phyloP scores from a whole-genome alignment of 2,797 vertebrate species.

The Paedocypris micromegethes region DNA sequence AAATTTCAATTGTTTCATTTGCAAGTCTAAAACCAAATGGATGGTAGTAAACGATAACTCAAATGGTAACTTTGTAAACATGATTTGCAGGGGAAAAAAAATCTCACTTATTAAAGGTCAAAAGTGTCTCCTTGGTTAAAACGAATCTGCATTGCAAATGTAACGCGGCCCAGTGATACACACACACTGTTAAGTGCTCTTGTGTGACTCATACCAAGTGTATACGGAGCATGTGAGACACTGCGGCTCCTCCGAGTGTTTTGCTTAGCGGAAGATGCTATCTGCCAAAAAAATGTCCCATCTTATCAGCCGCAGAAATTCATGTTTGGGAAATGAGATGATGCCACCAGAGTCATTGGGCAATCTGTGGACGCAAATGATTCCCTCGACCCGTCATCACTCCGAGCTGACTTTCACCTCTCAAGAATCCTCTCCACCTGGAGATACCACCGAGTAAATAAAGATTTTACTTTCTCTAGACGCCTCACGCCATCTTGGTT shows the following conservation, averaged over 20 bases:
- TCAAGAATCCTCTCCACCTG: background rate
- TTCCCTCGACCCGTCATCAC: slow-evolving; percentile 23
- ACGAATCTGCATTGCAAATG: no score
- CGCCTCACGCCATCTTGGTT: slow-evolving; percentile 1
- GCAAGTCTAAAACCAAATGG: no score
- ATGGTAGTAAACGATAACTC: no score
- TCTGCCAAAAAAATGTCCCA: slow-evolving; percentile 27
- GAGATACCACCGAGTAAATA: background rate
- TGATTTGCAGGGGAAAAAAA: no score
- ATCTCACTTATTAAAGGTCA: no score
- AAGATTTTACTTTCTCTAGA: no score
- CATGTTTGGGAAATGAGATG: slow-evolving; percentile 42
- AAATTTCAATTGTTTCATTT: no score
- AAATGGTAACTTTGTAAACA: no score
- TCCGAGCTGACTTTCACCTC: slow-evolving; percentile 24
- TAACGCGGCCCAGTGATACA: no score
- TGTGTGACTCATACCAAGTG: slow-evolving; percentile 17
- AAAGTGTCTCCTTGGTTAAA: no score
- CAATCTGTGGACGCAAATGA: slow-evolving; percentile 29
- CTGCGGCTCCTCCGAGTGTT: slow-evolving; percentile 8
- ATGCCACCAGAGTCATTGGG: slow-evolving; percentile 26
- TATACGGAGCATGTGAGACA: slow-evolving; percentile 3
- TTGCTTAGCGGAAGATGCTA: slow-evolving; percentile 20
- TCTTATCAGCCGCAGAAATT: slow-evolving; percentile 35
- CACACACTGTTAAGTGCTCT: background rate